Percentiles rank a stretch among this genome's conserved stretches.
Evolutionary conservation across 1,140 invertebrate genomes (phyloP).

Genomic region (Matsumurasca onukii): DNA sequence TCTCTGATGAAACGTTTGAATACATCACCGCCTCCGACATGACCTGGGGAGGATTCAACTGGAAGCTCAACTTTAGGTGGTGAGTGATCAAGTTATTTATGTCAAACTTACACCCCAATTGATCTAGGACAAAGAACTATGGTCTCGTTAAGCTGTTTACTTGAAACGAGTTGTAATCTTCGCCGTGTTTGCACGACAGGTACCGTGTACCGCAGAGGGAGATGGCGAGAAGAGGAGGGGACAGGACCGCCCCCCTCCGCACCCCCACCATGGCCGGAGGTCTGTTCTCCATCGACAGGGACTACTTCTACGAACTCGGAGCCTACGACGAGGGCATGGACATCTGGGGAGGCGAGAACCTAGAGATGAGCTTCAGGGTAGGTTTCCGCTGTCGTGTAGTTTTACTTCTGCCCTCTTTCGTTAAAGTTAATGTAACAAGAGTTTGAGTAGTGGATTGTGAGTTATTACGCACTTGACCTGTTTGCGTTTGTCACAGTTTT

Average conservation of each 20-base stretch:
- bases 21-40: constrained; percentile 93
- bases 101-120: no score
- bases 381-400: constrained; percentile 43
- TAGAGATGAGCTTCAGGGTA: constrained; percentile 99
- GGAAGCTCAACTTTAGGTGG: constrained; percentile 98
- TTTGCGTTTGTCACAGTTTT: no score
- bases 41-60: constrained; percentile 98
- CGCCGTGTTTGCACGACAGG: constrained; percentile 58
- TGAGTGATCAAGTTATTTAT: constrained; percentile 56
- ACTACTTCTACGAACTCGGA: constrained; percentile 97
- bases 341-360: constrained; percentile 99
- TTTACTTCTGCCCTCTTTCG: background rate
- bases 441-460: no score
- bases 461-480: no score
- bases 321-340: constrained; percentile 99
- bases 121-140: no score
- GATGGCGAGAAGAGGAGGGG: constrained; percentile 84
- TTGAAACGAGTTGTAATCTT: no score
- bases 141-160: no score
- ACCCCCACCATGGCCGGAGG: constrained; percentile 99
- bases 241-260: constrained; percentile 85
- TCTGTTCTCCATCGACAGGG: constrained; percentile 93
- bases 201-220: constrained; percentile 94
- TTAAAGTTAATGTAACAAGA: no score
- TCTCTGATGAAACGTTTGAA: constrained; percentile 96